Evolutionary conservation across 2,113 vertebrate species (phyloP).

Genomic region (Taurulus bubalis): DNA sequence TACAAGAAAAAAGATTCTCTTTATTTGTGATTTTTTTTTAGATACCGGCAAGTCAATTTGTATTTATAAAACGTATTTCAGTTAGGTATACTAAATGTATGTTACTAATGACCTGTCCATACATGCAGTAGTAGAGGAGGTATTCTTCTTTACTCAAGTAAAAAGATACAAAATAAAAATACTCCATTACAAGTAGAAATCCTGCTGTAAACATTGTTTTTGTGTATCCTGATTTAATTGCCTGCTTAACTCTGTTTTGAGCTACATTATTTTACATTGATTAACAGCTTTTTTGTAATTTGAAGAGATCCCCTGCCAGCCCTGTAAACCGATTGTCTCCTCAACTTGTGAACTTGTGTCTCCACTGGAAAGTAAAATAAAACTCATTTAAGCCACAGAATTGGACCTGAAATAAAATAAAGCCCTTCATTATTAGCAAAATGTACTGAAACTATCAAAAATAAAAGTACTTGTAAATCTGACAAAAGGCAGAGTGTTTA

Average conservation of each 20-base stretch:
- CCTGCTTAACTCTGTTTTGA: no score
- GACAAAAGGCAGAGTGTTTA: background rate
- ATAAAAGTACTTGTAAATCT: background rate
- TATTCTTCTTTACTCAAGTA: background rate
- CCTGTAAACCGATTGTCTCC: no score
- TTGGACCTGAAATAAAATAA: background rate
- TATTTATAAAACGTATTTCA: background rate
- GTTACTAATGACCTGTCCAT: background rate
- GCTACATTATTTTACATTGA: no score
- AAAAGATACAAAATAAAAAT: background rate
- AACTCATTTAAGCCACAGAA: background rate
- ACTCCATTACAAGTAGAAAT: background rate
- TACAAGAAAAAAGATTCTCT: background rate
- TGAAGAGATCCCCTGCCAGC: no score
- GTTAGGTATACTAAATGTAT: background rate
- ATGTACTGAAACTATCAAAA: background rate
- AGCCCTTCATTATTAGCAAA: no score
- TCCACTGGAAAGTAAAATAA: background rate
- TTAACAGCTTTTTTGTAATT: no score
- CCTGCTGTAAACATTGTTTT: background rate
- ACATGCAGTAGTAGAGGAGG: background rate
- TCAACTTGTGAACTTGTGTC: background rate
- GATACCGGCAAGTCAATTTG: background rate
- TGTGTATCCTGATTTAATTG: background rate
- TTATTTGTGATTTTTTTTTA: background rate